Conservation (phyloP, 2,888 invertebrate genomes). For the Petrophora chlorosata region DNA sequence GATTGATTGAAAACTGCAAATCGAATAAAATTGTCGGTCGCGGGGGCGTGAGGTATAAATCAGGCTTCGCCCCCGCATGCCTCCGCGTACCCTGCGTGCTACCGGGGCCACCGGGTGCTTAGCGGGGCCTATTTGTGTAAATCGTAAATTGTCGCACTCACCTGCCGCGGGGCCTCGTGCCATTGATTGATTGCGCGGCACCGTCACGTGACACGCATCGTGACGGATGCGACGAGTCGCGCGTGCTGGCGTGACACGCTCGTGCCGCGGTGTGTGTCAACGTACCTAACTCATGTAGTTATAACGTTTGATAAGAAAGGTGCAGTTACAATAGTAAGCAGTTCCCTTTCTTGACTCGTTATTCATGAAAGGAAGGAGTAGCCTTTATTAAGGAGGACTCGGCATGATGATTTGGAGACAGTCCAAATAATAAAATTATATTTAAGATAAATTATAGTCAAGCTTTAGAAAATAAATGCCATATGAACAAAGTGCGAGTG, state of each 20-base stretch:
- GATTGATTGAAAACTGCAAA: slow-evolving; percentile 24
- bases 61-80: background rate
- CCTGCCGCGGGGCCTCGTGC: background rate
- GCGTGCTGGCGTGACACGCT: background rate
- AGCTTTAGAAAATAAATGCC: too few relatives aligned
- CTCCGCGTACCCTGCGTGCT: too few relatives aligned
- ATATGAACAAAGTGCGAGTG: too few relatives aligned
- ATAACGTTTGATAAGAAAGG: too few relatives aligned
- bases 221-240: slow-evolving; percentile 23
- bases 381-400: too few relatives aligned
- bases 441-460: too few relatives aligned
- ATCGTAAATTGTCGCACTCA: slow-evolving; percentile 11
- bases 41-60: slow-evolving; percentile 7
- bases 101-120: background rate
- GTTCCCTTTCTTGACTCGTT: too few relatives aligned
- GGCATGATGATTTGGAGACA: too few relatives aligned
- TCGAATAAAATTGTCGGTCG: slow-evolving; percentile 4
- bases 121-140: slow-evolving; percentile 8
- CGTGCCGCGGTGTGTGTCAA: background rate
- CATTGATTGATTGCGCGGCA: slow-evolving; percentile 22
- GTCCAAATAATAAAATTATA: too few relatives aligned
- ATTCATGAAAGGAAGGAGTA: too few relatives aligned
- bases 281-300: too few relatives aligned
- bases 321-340: too few relatives aligned
- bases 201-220: slow-evolving; percentile 6